Base-by-base conservation (phyloP, 2,797 vertebrate species). In the Cryptoblepharus egeriae region DNA sequence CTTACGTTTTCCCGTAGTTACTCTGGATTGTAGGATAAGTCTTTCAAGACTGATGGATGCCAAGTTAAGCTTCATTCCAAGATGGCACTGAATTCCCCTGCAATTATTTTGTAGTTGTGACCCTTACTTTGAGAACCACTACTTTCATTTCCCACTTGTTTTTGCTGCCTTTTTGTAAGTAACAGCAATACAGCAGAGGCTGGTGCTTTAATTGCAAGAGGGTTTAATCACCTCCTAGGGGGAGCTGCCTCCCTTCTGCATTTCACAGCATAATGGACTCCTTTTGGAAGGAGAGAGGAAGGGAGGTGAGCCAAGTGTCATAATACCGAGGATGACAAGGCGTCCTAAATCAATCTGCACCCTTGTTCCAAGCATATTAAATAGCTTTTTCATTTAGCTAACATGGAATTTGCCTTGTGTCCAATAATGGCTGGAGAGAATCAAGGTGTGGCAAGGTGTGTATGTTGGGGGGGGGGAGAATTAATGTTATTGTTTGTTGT, bases 151-250 rank as follows among this genome's bases (percentile, higher is more conserved):
- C 79, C 55, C 30, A 88, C 68, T 82, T 81, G 7, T 52, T 57
- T 85, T 90, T 88, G 86, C 76, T 89, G 83, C 82, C 86, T 67
- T 20, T 52, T 91, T 85, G 79, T 79, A 91, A 93, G 88, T 89
- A 91, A 73, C 58, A 84, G 79, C 12, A 88, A 78, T 78, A 85
- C 83, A 86, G 88, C 82, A 89, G 91, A 90, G 89, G 80, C 89
- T 13, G 39, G 77, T 79, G 87, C 52, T 92, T 91, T 92, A 92
- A 92, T 90, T 90, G 81, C 85, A 88, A 92, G 91, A 84, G 32
- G 82, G 76, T 61, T 89, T 92, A 93, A 90, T 92, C 84, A 89
- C 92, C 87, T 91, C 76, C 92, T 88, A 90, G 90, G 91, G 83
- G 73, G 67, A 92, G 75, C 65, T 58, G 37, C 85, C 79, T 77